phyloP scores from a whole-genome alignment of 2,113 vertebrate species.

The Tyrannus savana region DNA sequence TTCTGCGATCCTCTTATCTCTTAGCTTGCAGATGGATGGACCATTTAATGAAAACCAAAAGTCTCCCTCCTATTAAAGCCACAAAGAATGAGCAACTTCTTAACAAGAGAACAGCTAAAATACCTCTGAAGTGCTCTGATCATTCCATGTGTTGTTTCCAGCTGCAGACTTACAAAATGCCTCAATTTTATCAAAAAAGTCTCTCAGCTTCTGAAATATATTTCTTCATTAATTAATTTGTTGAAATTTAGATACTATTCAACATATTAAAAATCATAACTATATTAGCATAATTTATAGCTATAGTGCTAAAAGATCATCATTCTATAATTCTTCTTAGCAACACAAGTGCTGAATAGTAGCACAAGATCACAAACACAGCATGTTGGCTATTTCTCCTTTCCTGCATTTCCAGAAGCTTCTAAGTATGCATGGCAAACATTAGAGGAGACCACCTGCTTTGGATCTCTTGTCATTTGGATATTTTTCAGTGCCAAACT shows the following conservation, averaged over 20 bases:
- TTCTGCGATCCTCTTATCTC: conserved; percentile 53
- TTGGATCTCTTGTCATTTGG: background rate
- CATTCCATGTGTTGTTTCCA: background rate
- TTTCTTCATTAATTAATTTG: conserved; percentile 8
- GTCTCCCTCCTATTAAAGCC: background rate
- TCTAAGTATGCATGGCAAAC: background rate
- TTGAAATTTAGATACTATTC: background rate
- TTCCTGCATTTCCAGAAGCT: background rate
- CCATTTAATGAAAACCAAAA: conserved; percentile 19
- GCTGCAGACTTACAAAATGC: background rate
- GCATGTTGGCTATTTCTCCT: background rate
- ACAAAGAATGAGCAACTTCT: background rate
- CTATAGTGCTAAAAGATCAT: background rate
- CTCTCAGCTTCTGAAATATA: background rate
- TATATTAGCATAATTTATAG: background rate
- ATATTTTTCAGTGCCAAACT: background rate
- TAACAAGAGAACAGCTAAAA: background rate
- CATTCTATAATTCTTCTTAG: background rate
- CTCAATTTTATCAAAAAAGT: background rate
- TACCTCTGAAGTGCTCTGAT: background rate
- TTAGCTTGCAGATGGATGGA: background rate
- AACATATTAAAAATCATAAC: background rate
- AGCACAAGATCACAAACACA: background rate
- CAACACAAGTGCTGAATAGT: background rate
- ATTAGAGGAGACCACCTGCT: background rate